phyloP scores from a whole-genome alignment of 2,797 vertebrate genomes.

The Diplodus sargus region DNA sequence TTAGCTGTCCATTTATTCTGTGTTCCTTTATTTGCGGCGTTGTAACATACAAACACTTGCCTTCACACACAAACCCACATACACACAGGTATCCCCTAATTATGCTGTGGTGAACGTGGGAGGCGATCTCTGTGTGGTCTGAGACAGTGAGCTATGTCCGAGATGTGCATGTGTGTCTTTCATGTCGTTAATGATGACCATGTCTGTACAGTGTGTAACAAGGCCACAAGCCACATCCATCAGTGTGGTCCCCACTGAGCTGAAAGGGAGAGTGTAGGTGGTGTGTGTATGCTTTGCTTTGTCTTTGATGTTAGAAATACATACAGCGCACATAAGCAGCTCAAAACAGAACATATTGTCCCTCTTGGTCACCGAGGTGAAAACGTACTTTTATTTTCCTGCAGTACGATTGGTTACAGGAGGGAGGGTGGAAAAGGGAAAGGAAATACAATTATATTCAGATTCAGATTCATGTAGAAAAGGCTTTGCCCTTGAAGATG shows the following conservation, averaged over 20 bases:
- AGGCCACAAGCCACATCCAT: constrained; percentile 49
- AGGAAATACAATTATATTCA: background rate
- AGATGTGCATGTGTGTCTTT: constrained; percentile 48
- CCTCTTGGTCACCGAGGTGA: constrained; percentile 7
- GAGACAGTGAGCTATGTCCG: constrained; percentile 39
- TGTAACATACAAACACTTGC: too few relatives aligned
- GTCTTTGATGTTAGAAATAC: constrained; percentile 56
- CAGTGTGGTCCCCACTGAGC: constrained; percentile 51
- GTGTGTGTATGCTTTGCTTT: constrained; percentile 39
- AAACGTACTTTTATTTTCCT: constrained; percentile 6
- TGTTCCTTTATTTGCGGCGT: constrained; percentile 5
- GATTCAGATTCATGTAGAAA: constrained; percentile 14
- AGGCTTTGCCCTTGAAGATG: background rate
- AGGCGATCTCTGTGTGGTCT: constrained; percentile 40
- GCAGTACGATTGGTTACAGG: constrained; percentile 25
- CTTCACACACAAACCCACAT: constrained; percentile 4
- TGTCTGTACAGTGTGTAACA: constrained; percentile 43
- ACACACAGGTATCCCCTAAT: constrained; percentile 36
- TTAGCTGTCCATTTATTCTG: background rate
- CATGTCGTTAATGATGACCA: constrained; percentile 70
- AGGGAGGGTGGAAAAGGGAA: constrained; percentile 4
- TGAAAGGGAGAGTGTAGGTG: constrained; percentile 66
- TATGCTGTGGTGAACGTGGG: constrained; percentile 35
- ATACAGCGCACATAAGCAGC: constrained; percentile 32
- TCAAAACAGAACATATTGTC: constrained; percentile 51